A percentile compares a stretch with the other conserved stretches of the same genome.
Evolutionary conservation across 2,888 invertebrate genomes (phyloP).

Genomic region (Lampropteryx suffumata): DNA sequence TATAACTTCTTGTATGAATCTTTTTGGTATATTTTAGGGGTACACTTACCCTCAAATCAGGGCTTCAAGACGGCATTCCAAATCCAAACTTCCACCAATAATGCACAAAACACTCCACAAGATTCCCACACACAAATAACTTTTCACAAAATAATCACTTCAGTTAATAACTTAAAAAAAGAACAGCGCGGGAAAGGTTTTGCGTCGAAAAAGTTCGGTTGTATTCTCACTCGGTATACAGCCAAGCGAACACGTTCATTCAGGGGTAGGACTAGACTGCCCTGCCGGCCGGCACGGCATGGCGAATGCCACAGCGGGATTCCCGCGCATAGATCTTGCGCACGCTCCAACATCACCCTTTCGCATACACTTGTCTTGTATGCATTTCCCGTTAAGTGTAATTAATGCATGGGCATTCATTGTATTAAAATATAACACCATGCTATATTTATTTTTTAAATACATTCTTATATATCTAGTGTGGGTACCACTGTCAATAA

Average conservation of each 20-base stretch:
- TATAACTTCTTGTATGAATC: too few species aligned
- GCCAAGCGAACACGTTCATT: constrained; percentile 50
- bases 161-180: constrained; percentile 40
- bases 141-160: constrained; percentile 54
- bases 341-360: constrained; percentile 60
- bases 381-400: constrained; percentile 50
- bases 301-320: constrained; percentile 40
- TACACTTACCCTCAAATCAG: constrained; percentile 39
- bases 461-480: too few species aligned
- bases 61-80: constrained; percentile 34
- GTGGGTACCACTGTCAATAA: too few species aligned
- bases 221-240: constrained; percentile 35
- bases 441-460: too few species aligned
- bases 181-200: constrained; percentile 67
- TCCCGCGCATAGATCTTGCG: constrained; percentile 72
- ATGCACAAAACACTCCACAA: constrained; percentile 45
- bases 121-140: constrained; percentile 46
- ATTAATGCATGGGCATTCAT: too few species aligned
- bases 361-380: constrained; percentile 49
- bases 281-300: constrained; percentile 63
- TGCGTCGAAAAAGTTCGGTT: constrained; percentile 70
- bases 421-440: constrained; percentile 37
- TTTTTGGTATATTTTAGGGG: too few species aligned
- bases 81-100: constrained; percentile 49
- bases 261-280: constrained; percentile 61